Evolutionary conservation across 2,888 invertebrate genomes (phyloP).

Genomic region (Antheraea assamensis): DNA sequence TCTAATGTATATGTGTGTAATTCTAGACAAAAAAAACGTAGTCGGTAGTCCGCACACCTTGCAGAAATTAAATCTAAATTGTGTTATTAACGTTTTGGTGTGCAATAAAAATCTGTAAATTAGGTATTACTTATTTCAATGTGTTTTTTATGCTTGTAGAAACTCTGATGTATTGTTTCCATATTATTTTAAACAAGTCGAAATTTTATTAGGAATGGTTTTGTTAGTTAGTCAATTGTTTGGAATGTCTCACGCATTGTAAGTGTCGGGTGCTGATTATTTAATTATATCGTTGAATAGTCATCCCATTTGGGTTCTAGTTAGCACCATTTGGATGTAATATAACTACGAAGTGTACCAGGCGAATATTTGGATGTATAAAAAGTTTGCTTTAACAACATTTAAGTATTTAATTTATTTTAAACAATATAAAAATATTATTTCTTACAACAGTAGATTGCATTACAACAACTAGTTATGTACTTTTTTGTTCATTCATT

Average conservation of each 20-base stretch:
- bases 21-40: neutral
- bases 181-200: neutral
- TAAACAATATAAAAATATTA: slow-evolving; percentile 79
- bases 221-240: neutral
- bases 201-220: neutral
- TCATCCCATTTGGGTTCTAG: slow-evolving; percentile 44
- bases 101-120: too few species aligned
- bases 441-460: slow-evolving; percentile 66
- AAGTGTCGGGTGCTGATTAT: slow-evolving; percentile 31
- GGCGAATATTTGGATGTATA: slow-evolving; percentile 64
- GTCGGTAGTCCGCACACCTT: neutral
- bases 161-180: too few species aligned
- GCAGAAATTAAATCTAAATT: neutral
- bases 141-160: too few species aligned
- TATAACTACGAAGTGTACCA: slow-evolving; percentile 41
- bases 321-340: slow-evolving; percentile 75
- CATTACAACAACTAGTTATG: slow-evolving; percentile 53
- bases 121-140: too few species aligned
- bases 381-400: slow-evolving; percentile 69
- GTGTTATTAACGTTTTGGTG: neutral
- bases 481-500: slow-evolving; percentile 14
- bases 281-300: slow-evolving; percentile 31
- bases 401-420: slow-evolving; percentile 73
- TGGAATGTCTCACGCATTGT: slow-evolving; percentile 29
- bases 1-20: neutral